phyloP scores from a whole-genome alignment of 2,797 vertebrate genomes.

The Cercopithecus diana region DNA sequence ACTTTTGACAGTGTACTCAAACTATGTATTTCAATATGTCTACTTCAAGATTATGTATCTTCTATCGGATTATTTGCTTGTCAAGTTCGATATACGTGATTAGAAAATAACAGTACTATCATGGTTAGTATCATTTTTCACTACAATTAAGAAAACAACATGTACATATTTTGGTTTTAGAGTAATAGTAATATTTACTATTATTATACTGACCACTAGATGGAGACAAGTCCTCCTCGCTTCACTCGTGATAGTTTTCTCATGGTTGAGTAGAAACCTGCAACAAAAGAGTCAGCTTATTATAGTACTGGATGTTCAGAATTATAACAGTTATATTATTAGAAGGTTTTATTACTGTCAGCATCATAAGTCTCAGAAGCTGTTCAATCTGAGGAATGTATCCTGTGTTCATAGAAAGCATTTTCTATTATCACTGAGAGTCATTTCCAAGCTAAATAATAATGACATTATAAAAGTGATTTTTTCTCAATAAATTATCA shows the following conservation, averaged over 20 bases:
- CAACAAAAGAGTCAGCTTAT: constrained; percentile 59
- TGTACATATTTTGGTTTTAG: not conserved
- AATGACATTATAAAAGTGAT: not conserved
- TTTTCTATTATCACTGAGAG: not conserved
- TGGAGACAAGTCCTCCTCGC: constrained; percentile 80
- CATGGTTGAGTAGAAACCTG: constrained; percentile 58
- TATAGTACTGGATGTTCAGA: constrained; percentile 65
- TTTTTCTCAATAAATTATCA: not conserved
- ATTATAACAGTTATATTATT: constrained; percentile 70
- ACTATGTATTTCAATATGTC: not conserved
- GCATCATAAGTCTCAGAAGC: constrained; percentile 66
- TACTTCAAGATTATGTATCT: not conserved
- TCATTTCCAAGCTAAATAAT: constrained; percentile 19
- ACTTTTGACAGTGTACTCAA: constrained; percentile 21
- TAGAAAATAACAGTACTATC: not conserved
- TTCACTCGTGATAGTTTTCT: constrained; percentile 37
- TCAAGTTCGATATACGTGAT: not conserved
- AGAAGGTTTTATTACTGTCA: constrained; percentile 60
- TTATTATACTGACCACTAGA: constrained; percentile 74
- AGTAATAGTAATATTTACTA: not conserved
- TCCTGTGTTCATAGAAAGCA: constrained; percentile 53
- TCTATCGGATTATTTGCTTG: not conserved
- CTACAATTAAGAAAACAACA: not conserved
- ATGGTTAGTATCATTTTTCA: not conserved
- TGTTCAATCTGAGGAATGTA: constrained; percentile 68